Conservation (phyloP, 1,140 invertebrate genomes). For the Daktulosphaira vitifoliae region DNA sequence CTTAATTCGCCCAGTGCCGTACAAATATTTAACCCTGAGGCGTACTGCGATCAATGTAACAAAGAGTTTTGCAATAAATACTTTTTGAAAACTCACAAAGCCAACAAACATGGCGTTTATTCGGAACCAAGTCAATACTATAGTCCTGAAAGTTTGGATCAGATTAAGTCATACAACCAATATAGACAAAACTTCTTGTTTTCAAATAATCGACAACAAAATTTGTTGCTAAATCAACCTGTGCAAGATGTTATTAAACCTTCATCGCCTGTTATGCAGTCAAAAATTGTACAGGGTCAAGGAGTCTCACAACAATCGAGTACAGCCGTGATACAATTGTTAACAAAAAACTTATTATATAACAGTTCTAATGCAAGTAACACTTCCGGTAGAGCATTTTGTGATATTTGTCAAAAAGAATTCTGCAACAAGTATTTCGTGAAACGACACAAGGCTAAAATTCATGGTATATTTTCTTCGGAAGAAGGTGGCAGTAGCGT, state of each 20-base stretch:
- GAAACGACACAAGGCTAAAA: constrained; percentile 53
- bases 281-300: too few species aligned
- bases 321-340: too few species aligned
- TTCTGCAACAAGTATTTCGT: constrained; percentile 67
- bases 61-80: constrained; percentile 99
- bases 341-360: constrained; percentile 41
- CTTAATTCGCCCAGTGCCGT: too few species aligned
- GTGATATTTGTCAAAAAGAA: constrained; percentile 57
- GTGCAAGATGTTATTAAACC: too few species aligned
- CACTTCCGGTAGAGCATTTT: constrained; percentile 45
- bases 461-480: constrained; percentile 48
- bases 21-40: constrained; percentile 83
- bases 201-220: not conserved
- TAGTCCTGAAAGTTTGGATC: too few species aligned
- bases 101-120: constrained; percentile 88
- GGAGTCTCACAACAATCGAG: too few species aligned
- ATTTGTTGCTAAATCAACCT: not conserved
- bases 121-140: constrained; percentile 47
- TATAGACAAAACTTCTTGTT: too few species aligned
- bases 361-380: too few species aligned
- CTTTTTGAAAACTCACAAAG: constrained; percentile 95
- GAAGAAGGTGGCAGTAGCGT: constrained; percentile 8
- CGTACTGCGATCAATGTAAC: constrained; percentile 93
- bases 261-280: too few species aligned
- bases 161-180: too few species aligned